Evolutionary conservation across 2,797 vertebrate genomes (phyloP).

Genomic region (Coilia nasus): DNA sequence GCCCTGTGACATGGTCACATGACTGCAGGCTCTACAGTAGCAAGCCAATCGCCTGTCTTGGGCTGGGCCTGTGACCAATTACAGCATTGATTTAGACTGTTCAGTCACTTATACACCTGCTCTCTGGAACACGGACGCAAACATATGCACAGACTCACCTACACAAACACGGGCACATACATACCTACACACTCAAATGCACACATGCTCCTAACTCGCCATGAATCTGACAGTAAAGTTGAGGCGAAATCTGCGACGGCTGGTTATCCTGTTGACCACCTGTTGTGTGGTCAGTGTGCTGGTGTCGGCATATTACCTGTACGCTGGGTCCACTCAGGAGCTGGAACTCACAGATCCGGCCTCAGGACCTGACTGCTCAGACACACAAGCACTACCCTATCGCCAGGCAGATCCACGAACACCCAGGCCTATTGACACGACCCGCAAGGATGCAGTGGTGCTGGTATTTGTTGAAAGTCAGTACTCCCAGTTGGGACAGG

Average conservation of each 20-base stretch:
- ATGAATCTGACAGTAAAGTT: slow-evolving; percentile 85
- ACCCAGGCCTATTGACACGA: slow-evolving; percentile 85
- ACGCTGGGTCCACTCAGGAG: slow-evolving; percentile 88
- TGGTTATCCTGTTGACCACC: slow-evolving; percentile 88
- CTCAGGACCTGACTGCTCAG: slow-evolving; percentile 80
- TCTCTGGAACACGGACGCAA: slow-evolving; percentile 26
- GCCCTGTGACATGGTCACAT: slow-evolving; percentile 97
- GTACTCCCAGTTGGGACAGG: slow-evolving; percentile 95
- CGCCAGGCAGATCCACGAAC: slow-evolving; percentile 79
- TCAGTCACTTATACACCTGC: not conserved
- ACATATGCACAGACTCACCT: slow-evolving; percentile 35
- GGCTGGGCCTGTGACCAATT: slow-evolving; percentile 65
- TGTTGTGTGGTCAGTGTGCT: slow-evolving; percentile 91
- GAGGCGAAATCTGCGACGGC: slow-evolving; percentile 83
- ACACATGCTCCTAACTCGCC: slow-evolving; percentile 72
- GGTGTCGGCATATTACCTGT: slow-evolving; percentile 94
- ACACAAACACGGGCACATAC: slow-evolving; percentile 42
- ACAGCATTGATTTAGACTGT: slow-evolving; percentile 11
- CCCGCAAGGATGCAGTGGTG: slow-evolving; percentile 84
- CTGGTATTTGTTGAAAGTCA: slow-evolving; percentile 96
- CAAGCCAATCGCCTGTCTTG: slow-evolving; percentile 56
- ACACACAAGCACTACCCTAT: slow-evolving; percentile 83
- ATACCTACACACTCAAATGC: slow-evolving; percentile 27
- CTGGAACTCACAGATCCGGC: slow-evolving; percentile 84
- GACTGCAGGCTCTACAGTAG: slow-evolving; percentile 67